Evolutionary conservation across 1,140 invertebrate species (phyloP), one percentile per base, ranked within the genome.

Genomic region (Zaprionus camerounensis): DNA sequence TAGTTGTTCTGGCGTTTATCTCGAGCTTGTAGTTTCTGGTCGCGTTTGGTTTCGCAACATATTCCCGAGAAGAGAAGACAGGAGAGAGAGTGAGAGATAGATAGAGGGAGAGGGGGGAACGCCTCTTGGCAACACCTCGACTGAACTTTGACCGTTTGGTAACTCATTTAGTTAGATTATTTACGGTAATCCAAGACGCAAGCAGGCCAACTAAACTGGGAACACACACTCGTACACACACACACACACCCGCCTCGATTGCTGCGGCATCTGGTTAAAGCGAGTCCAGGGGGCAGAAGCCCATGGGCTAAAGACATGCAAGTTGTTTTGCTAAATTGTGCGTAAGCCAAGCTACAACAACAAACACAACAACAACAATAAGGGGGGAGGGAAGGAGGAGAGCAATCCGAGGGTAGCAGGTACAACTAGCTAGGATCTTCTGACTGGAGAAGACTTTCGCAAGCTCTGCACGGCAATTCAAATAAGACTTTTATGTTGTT

Each of bases 151-250:
- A 87, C 84, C 84, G 84, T 87, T 87, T 88, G 84, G 74, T 87
- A 87, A 88, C 84, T 87, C 84, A 87, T 87, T 87, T 87, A 88
- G 84, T 81, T 78, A 88, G 84, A 87, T 87, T 87, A 87, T 87
- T 87, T 88, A 87, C 84, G 84, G 84, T 87, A 87, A 87, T 87
- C 84, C 84, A 87, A 87, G 85, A 87, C 75, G 78, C 76, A 71
- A 80, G 75, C 78, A 75, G 55, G 77, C 68, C 73, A 83, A 83
- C 77, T 83, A 73, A 83, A 80, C 81, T 83, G 68, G 56, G 71
- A 67, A 78, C 74, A 84, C 66, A 71, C 51, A 34, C 22, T 28
- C 62, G 28, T 26, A 61, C 57, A 61, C 61, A 64, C 41, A 72
- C 51, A 20, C 17, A 17, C 67, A 44, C 61, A 58, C 38, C 17